Evolutionary conservation across 2,888 invertebrate genomes (phyloP).

Genomic region (Drosophila atroscutellata): DNA sequence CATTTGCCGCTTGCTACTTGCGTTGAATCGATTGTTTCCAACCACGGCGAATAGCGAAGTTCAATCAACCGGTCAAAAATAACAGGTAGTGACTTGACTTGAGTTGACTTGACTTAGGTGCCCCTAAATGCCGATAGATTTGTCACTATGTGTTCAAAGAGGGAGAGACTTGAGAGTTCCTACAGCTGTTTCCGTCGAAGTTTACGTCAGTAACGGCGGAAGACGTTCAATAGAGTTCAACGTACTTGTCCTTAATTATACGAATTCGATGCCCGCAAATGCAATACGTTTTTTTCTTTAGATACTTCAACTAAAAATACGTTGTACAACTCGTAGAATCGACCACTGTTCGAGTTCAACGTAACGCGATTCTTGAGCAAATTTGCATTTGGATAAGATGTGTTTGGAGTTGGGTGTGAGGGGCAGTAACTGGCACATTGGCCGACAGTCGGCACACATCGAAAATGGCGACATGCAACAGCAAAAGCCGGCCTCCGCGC

Average conservation of each 20-base stretch:
- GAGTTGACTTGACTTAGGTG: slow-evolving; percentile 26
- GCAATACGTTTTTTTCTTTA: slow-evolving; percentile 14
- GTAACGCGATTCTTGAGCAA: slow-evolving; percentile 44
- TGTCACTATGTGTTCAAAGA: slow-evolving; percentile 33
- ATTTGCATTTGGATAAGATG: slow-evolving; percentile 54
- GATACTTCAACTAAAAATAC: slow-evolving; percentile 20
- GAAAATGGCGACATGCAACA: slow-evolving; percentile 50
- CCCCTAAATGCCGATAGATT: slow-evolving; percentile 58
- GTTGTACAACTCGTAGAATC: slow-evolving; percentile 1
- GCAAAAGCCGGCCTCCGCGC: slow-evolving; percentile 4
- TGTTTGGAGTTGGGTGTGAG: background rate
- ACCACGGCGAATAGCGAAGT: slow-evolving; percentile 45
- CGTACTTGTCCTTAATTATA: slow-evolving; percentile 63
- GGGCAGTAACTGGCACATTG: slow-evolving; percentile 49
- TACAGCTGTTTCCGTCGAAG: slow-evolving; percentile 48
- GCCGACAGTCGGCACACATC: slow-evolving; percentile 59
- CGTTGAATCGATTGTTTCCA: slow-evolving; percentile 64
- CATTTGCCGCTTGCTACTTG: slow-evolving; percentile 19
- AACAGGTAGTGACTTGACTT: slow-evolving; percentile 31
- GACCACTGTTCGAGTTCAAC: slow-evolving; percentile 50
- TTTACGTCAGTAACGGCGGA: slow-evolving; percentile 55
- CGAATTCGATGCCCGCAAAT: slow-evolving; percentile 33
- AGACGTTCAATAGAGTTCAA: slow-evolving; percentile 61
- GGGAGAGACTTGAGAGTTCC: slow-evolving; percentile 50
- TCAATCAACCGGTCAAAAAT: slow-evolving; percentile 69